Evolutionary conservation across 2,797 vertebrate genomes (phyloP).

Genomic region (Catostomus latipinnis): DNA sequence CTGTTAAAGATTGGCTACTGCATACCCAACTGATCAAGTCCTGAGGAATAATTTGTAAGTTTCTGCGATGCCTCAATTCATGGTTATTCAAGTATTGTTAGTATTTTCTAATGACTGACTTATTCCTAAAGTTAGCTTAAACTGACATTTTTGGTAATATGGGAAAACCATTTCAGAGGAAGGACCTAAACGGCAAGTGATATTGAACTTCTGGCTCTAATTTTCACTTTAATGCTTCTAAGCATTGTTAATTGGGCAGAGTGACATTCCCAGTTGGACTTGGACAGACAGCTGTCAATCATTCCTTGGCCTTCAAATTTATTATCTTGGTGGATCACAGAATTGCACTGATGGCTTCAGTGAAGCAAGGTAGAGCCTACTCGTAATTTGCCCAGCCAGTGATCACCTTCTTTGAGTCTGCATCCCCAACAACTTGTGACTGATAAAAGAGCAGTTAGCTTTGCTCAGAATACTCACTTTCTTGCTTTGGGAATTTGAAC

Average conservation of each 20-base stretch:
- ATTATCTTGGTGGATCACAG: not conserved
- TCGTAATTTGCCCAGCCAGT: conserved; percentile 28
- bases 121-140: not conserved
- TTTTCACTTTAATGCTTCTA: not conserved
- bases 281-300: conserved; percentile 42
- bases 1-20: not conserved
- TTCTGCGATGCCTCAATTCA: not conserved
- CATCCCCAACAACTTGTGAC: conserved; percentile 23
- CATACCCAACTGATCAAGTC: not conserved
- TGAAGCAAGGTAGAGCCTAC: conserved; percentile 29
- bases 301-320: conserved; percentile 37
- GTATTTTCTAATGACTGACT: not conserved
- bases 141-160: not conserved
- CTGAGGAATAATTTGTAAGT: not conserved
- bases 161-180: not conserved
- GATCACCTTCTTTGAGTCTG: conserved; percentile 33
- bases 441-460: conserved; percentile 8
- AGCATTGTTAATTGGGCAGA: not conserved
- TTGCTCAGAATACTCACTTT: conserved; percentile 13
- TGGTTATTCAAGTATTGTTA: too few species aligned
- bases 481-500: not conserved
- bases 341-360: conserved; percentile 35
- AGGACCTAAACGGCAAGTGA: not conserved
- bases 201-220: not conserved
- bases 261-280: conserved; percentile 17